Percentiles rank a stretch among this genome's conserved stretches.
phyloP scores from a whole-genome alignment of 2,113 vertebrate genomes.

The Dipodomys spectabilis region DNA sequence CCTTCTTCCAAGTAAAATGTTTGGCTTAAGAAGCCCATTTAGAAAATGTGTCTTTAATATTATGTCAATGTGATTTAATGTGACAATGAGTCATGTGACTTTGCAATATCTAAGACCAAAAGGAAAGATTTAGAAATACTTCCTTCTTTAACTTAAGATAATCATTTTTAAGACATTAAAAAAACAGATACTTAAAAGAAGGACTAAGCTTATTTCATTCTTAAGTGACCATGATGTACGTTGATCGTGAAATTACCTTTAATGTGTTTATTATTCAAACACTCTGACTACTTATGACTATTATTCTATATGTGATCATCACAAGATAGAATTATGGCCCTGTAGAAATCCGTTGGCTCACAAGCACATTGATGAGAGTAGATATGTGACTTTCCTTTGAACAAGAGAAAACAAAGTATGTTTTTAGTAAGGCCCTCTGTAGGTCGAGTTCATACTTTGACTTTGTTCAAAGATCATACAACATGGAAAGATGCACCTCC shows the following conservation, averaged over 20 bases:
- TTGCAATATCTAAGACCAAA: not conserved
- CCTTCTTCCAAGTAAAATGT: conserved; percentile 47
- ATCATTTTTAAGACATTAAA: not conserved
- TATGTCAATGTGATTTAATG: conserved; percentile 17
- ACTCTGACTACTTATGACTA: not conserved
- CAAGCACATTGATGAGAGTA: not conserved
- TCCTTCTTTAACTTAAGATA: not conserved
- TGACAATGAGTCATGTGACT: not conserved
- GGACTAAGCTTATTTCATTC: not conserved
- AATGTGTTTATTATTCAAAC: not conserved
- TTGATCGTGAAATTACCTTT: not conserved
- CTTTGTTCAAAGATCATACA: not conserved
- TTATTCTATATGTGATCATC: not conserved
- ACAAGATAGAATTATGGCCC: not conserved
- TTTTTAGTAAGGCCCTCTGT: too few relatives aligned
- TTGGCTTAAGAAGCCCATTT: not conserved
- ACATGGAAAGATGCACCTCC: not conserved
- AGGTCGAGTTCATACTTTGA: not conserved
- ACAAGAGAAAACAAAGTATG: not conserved
- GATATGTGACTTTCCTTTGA: not conserved
- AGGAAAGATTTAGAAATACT: conserved; percentile 9
- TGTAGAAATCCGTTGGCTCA: not conserved
- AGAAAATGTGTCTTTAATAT: conserved; percentile 67
- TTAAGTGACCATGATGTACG: not conserved
- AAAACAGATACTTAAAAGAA: not conserved